Percentiles rank a stretch among this genome's conserved stretches.
Evolutionary conservation across 1,140 invertebrate genomes (phyloP).

Genomic region (Sitophilus oryzae): DNA sequence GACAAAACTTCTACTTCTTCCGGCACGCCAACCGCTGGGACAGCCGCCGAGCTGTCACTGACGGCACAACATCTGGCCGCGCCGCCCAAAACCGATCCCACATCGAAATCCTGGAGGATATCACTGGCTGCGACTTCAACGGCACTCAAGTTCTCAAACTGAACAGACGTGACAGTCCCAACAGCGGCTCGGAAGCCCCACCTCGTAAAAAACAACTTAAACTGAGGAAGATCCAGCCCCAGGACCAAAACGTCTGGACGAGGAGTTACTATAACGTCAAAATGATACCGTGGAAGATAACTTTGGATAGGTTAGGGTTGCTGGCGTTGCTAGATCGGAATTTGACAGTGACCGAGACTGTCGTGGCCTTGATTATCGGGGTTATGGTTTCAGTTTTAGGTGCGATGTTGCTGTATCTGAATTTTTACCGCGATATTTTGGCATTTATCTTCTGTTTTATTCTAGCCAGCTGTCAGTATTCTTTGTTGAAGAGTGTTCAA

Average conservation of each 20-base stretch:
- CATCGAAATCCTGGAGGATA: too few species aligned
- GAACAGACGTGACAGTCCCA: neutral
- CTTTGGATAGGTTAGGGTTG: slow-evolving; percentile 86
- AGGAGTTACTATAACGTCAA: slow-evolving; percentile 66
- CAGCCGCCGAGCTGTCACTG: too few species aligned
- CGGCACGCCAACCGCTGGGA: slow-evolving; percentile 15
- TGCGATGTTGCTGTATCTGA: slow-evolving; percentile 71
- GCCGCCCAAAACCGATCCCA: too few species aligned
- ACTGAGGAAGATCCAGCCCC: slow-evolving; percentile 16
- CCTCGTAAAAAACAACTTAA: neutral
- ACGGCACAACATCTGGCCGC: too few species aligned
- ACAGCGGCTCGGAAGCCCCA: neutral
- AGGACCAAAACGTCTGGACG: slow-evolving; percentile 24
- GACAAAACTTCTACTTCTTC: slow-evolving; percentile 7
- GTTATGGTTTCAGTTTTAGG: slow-evolving; percentile 82
- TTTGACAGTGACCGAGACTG: slow-evolving; percentile 76
- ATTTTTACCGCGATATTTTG: slow-evolving; percentile 87
- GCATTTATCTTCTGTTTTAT: slow-evolving; percentile 95
- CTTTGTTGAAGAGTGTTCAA: slow-evolving; percentile 95
- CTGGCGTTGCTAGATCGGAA: slow-evolving; percentile 92
- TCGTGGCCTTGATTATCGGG: slow-evolving; percentile 77
- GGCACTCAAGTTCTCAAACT: neutral
- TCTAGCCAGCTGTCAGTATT: slow-evolving; percentile 96
- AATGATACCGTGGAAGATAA: slow-evolving; percentile 71
- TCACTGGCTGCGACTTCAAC: neutral